A percentile compares a stretch with the other conserved stretches of the same genome.
Evolutionary conservation across 1,140 invertebrate species (phyloP).

Genomic region (Drosophila kanapiae): DNA sequence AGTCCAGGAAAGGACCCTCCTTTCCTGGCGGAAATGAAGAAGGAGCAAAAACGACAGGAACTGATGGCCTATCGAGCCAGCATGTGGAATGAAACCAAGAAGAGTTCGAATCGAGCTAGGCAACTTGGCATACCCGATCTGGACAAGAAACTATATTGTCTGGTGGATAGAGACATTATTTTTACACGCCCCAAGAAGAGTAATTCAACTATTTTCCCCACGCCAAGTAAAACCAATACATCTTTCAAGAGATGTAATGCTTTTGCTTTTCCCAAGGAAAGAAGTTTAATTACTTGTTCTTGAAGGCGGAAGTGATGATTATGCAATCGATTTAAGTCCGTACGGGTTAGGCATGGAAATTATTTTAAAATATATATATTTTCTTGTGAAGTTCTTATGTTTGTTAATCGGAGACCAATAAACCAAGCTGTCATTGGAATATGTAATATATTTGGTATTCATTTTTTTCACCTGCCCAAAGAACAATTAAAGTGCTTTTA

Average conservation of each 20-base stretch:
- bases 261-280: not conserved
- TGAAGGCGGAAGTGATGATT: not conserved
- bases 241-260: slow-evolving; percentile 1
- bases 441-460: too few species aligned
- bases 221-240: not conserved
- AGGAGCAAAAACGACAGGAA: slow-evolving; percentile 40
- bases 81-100: too few species aligned
- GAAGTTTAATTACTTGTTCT: not conserved
- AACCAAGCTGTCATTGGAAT: not conserved
- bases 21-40: slow-evolving; percentile 42
- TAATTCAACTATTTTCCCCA: slow-evolving; percentile 1
- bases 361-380: not conserved
- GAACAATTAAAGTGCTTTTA: not conserved
- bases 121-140: not conserved
- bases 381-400: not conserved
- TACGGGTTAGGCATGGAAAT: not conserved
- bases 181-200: not conserved
- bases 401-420: not conserved
- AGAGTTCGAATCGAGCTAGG: not conserved
- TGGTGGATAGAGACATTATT: slow-evolving; percentile 6
- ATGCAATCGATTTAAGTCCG: too few species aligned
- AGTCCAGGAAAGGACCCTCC: slow-evolving; percentile 14
- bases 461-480: not conserved
- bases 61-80: slow-evolving; percentile 41
- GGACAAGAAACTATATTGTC: slow-evolving; percentile 5